phyloP scores from a whole-genome alignment of 2,888 invertebrate species.

The Melanargia galathea region DNA sequence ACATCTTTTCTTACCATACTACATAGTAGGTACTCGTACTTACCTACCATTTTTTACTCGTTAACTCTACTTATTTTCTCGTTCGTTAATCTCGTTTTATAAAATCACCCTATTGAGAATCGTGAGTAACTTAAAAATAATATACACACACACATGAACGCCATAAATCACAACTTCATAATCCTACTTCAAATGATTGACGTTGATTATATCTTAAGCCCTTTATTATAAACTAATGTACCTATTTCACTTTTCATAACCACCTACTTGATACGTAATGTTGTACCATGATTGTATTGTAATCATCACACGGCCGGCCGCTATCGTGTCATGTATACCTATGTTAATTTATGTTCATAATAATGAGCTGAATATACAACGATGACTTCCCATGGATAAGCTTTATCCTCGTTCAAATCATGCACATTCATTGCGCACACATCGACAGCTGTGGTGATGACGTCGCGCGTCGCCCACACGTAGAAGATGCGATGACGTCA shows the following conservation, averaged over 20 bases:
- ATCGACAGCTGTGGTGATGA: conserved; percentile 45
- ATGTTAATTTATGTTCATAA: conserved; percentile 24
- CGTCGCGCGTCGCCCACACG: conserved; percentile 56
- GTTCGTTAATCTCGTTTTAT: no score
- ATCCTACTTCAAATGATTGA: neutral
- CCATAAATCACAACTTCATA: neutral
- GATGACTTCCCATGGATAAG: conserved; percentile 27
- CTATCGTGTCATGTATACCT: conserved; percentile 8
- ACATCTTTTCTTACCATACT: no score
- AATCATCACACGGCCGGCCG: conserved; percentile 8
- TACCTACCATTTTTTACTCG: no score
- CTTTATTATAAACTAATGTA: neutral
- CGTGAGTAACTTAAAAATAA: neutral
- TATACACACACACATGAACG: neutral
- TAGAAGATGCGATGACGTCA: conserved; percentile 29
- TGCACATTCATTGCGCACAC: conserved; percentile 39
- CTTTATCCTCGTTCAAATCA: conserved; percentile 35
- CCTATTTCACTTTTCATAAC: neutral
- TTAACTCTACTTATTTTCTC: no score
- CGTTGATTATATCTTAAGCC: neutral
- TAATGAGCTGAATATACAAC: conserved; percentile 25
- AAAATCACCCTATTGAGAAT: no score
- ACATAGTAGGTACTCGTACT: no score
- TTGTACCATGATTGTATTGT: neutral
- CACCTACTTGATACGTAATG: neutral